Evolutionary conservation across 2,888 invertebrate species (phyloP).

Genomic region (Alviniconcha strummeri): DNA sequence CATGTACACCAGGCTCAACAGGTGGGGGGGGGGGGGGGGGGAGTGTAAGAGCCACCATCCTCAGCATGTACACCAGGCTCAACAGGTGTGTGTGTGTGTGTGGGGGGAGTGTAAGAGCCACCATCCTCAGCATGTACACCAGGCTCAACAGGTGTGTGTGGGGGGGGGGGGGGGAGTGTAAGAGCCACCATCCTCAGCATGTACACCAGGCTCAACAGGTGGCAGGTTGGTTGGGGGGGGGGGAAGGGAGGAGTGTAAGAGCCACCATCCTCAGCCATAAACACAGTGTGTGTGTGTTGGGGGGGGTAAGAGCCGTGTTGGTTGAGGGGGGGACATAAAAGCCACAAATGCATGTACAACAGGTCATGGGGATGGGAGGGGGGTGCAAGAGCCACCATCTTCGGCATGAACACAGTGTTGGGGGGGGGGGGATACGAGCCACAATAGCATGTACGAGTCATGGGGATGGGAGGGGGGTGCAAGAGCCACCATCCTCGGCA

Average conservation of each 20-base stretch:
- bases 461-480: no score
- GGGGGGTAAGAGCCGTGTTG: no score
- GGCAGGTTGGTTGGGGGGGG: neutral
- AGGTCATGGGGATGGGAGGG: no score
- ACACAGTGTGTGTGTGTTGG: no score
- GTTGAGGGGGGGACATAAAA: no score
- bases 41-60: constrained; percentile 80
- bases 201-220: constrained; percentile 47
- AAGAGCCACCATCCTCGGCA: no score
- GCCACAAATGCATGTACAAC: neutral
- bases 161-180: no score
- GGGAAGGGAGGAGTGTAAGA: no score
- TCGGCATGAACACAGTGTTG: constrained; percentile 75
- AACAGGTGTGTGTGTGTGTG: constrained; percentile 29
- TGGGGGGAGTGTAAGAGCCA: constrained; percentile 75
- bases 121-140: constrained; percentile 78
- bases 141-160: constrained; percentile 38
- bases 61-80: constrained; percentile 75
- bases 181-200: constrained; percentile 82
- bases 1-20: constrained; percentile 52
- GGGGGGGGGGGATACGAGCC: no score
- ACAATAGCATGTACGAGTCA: no score
- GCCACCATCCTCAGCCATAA: no score
- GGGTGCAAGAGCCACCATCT: constrained; percentile 62
- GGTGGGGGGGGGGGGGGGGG: constrained; percentile 31